phyloP scores from a whole-genome alignment of 1,140 invertebrate genomes.

The Eurosta solidaginis region DNA sequence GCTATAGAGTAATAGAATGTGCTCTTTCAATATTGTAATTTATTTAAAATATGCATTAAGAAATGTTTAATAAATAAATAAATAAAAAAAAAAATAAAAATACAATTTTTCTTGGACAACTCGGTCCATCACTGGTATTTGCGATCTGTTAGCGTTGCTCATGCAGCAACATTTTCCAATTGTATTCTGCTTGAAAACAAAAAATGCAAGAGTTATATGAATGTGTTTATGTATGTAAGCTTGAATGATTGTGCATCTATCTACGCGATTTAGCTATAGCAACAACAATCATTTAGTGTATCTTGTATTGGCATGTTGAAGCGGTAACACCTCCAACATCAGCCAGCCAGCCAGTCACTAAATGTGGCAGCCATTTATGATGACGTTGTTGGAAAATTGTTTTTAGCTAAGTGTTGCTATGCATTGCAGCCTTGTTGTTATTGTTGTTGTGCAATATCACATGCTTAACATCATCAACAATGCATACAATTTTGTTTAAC shows the following conservation, averaged over 20 bases:
- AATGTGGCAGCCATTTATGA: background rate
- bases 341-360: background rate
- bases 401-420: background rate
- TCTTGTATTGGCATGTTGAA: background rate
- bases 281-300: background rate
- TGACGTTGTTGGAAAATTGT: constrained; percentile 13
- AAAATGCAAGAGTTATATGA: background rate
- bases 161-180: too few species aligned
- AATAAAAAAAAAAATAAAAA: background rate
- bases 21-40: too few species aligned
- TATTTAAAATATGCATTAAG: too few species aligned
- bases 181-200: too few species aligned
- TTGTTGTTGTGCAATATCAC: constrained; percentile 1
- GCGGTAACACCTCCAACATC: constrained; percentile 13
- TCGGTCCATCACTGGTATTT: background rate
- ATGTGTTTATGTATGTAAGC: background rate
- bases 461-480: background rate
- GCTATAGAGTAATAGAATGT: too few species aligned
- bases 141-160: background rate
- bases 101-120: background rate
- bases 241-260: background rate
- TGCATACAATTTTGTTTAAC: background rate
- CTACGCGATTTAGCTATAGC: background rate
- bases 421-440: background rate
- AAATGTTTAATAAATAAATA: too few species aligned